These are phyloP conservation scores for Hirundo rustica DNA, from an alignment of 2,797 vertebrate species.

Conservation along the genomic window DNA sequence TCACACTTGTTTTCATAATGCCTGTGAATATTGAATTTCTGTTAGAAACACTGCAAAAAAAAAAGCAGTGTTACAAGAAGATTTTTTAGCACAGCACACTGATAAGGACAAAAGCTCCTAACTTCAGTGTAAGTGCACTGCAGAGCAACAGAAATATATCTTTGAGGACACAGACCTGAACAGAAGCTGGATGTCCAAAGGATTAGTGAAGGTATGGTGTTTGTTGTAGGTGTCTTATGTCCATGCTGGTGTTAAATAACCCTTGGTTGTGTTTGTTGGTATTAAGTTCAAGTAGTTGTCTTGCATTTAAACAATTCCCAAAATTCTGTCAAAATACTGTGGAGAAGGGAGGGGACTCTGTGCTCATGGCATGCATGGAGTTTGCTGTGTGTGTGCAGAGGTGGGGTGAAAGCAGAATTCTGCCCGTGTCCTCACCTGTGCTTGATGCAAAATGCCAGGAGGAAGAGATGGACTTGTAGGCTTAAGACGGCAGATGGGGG, in stretches of 20 bases:
- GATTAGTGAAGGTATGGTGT: background rate
- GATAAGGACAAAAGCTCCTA: background rate
- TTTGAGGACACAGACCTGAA: background rate
- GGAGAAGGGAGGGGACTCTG: background rate
- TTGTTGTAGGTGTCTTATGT: background rate
- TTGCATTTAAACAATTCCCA: background rate
- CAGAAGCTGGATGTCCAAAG: background rate
- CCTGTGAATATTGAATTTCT: background rate
- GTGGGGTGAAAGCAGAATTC: background rate
- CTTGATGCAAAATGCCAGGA: background rate
- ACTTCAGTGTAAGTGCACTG: background rate
- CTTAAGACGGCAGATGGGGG: background rate
- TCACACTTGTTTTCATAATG: background rate
- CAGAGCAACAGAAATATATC: background rate
- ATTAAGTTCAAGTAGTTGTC: background rate
- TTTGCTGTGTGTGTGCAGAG: background rate
- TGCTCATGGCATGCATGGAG: background rate
- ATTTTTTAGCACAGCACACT: background rate
- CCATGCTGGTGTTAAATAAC: background rate
- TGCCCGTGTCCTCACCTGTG: background rate
- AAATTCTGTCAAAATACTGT: background rate
- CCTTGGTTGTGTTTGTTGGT: background rate
- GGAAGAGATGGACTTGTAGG: background rate
- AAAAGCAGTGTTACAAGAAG: background rate
- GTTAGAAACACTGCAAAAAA: background rate